Evolutionary conservation across 92 coral and sea anemone genomes (phyloP).

Genomic region (Porites rus): DNA sequence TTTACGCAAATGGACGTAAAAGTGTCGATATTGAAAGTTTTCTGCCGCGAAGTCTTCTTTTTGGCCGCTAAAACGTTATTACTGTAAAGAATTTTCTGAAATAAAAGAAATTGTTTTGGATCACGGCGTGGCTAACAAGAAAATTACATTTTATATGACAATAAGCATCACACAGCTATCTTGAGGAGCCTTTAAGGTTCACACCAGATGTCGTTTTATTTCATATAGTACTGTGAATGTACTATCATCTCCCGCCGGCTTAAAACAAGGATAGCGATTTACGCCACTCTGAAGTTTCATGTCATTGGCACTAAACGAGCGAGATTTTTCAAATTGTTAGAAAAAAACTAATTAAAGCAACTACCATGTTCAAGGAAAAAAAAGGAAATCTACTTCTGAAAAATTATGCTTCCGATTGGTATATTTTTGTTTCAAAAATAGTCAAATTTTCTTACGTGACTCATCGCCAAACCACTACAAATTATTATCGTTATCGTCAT

Average conservation of each 20-base stretch:
- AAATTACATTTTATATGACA: not conserved
- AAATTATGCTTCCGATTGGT: no score
- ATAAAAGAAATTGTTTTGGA: not conserved
- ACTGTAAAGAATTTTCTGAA: not conserved
- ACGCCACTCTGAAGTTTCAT: no score
- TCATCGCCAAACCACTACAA: not conserved
- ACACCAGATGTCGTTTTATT: not conserved
- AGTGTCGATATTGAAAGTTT: not conserved
- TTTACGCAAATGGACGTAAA: not conserved
- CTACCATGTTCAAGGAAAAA: no score
- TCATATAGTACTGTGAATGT: not conserved
- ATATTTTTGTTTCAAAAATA: not conserved
- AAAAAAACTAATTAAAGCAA: no score
- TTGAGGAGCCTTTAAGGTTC: not conserved
- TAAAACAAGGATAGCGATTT: not conserved
- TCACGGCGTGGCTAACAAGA: not conserved
- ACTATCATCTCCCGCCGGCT: not conserved
- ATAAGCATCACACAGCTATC: not conserved
- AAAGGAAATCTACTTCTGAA: no score
- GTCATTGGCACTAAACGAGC: no score
- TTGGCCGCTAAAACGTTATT: not conserved
- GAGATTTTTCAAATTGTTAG: no score
- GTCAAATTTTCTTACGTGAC: not conserved
- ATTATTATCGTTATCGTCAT: not conserved
- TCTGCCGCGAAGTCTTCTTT: not conserved